phyloP scores from a whole-genome alignment of 2,797 vertebrate genomes.

The Spinus pinus region DNA sequence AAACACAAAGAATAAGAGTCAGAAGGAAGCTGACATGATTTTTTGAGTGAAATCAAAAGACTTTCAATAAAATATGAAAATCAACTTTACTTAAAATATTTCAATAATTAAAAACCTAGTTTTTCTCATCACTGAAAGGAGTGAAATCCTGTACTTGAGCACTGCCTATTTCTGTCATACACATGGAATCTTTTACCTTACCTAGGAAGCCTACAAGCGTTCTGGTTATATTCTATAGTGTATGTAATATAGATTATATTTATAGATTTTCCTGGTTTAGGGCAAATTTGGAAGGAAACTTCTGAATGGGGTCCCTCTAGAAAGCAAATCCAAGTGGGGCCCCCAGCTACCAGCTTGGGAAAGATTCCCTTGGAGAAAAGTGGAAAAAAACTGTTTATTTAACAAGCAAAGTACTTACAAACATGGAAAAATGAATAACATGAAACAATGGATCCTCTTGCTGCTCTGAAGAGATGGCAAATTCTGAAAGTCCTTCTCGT shows the following conservation, averaged over 20 bases:
- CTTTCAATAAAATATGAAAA: background rate
- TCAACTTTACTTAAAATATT: background rate
- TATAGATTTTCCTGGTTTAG: background rate
- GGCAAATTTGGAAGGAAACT: background rate
- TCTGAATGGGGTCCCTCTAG: background rate
- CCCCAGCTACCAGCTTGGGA: background rate
- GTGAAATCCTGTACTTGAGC: background rate
- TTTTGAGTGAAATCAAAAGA: background rate
- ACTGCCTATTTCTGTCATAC: background rate
- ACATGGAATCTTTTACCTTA: background rate
- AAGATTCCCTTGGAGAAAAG: background rate
- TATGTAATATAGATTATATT: background rate
- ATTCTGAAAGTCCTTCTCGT: background rate
- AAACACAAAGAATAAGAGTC: background rate
- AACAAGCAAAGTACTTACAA: background rate
- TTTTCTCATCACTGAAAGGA: background rate
- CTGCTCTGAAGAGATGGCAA: background rate
- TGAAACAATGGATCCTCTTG: background rate
- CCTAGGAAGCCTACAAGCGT: background rate
- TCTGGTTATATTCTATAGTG: background rate
- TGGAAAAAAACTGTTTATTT: background rate
- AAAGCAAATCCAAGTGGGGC: background rate
- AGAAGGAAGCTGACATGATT: background rate
- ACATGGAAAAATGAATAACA: background rate
- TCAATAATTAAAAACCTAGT: too few species aligned